Conservation (phyloP, 2,888 invertebrate species). For the Epiperipatus broadwayi region DNA sequence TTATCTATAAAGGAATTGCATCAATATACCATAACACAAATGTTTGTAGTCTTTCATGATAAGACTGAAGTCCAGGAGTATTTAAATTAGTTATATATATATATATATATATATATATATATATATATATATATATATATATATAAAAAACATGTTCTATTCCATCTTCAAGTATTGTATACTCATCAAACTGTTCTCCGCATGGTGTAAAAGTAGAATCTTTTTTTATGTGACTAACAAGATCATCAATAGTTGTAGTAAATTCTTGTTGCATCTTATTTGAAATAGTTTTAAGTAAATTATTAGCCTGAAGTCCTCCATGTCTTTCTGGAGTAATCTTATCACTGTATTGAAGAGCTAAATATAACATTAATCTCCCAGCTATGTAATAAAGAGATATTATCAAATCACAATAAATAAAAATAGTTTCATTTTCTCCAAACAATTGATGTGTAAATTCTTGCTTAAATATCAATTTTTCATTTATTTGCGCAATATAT, state of each 20-base stretch:
- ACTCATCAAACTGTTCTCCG: too few species aligned
- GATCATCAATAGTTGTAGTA: too few species aligned
- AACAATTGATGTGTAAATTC: constrained; percentile 85
- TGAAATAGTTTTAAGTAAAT: too few species aligned
- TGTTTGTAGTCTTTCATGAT: constrained; percentile 66
- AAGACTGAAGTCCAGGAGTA: constrained; percentile 49
- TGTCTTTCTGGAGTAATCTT: constrained; percentile 38
- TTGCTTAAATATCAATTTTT: constrained; percentile 41
- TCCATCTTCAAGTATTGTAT: too few species aligned
- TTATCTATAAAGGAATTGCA: constrained; percentile 77
- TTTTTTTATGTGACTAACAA: too few species aligned
- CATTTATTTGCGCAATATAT: too few species aligned
- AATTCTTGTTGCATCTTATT: too few species aligned
- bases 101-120: too few species aligned
- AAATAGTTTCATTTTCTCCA: constrained; percentile 74
- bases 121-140: too few species aligned
- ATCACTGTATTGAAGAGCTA: constrained; percentile 51
- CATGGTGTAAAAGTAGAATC: too few species aligned
- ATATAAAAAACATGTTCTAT: too few species aligned
- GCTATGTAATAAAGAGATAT: constrained; percentile 62
- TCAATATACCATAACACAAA: constrained; percentile 89
- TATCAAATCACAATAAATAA: constrained; percentile 68
- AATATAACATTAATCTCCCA: constrained; percentile 54
- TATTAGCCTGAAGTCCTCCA: too few species aligned
- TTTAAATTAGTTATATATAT: constrained; percentile 56